Conservation (phyloP, 2,113 vertebrate species). For the Myotis davidii region DNA sequence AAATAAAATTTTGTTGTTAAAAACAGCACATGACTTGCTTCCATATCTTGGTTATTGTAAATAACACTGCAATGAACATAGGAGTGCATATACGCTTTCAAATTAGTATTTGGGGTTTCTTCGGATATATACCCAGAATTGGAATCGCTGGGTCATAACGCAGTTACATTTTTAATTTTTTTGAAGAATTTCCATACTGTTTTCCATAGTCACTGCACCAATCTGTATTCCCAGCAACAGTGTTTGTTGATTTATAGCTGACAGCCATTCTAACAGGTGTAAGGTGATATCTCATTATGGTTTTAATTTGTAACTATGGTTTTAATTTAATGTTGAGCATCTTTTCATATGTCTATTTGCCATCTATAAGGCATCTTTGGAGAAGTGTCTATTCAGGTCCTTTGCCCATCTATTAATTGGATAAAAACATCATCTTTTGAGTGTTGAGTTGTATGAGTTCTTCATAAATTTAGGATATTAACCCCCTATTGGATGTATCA, state of each 20-base stretch:
- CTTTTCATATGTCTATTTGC: not conserved
- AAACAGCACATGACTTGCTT: not conserved
- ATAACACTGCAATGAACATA: not conserved
- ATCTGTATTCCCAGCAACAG: not conserved
- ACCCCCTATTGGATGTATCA: not conserved
- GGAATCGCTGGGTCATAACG: not conserved
- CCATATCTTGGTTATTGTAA: not conserved
- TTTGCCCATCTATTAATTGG: not conserved
- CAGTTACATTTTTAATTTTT: not conserved
- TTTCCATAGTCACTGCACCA: not conserved
- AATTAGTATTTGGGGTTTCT: not conserved
- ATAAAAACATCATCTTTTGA: not conserved
- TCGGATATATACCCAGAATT: not conserved
- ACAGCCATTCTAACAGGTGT: not conserved
- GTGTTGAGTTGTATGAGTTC: not conserved
- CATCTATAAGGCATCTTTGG: not conserved
- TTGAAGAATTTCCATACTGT: not conserved
- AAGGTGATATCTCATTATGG: not conserved
- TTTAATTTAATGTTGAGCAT: not conserved
- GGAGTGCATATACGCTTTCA: not conserved
- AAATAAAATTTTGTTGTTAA: slow-evolving; percentile 17
- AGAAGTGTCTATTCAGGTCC: not conserved
- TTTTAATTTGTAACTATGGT: not conserved
- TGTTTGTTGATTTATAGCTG: not conserved
- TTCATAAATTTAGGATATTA: not conserved